Evolutionary conservation across 2,888 invertebrate species (phyloP).

Genomic region (Ypsolopha scabrella): DNA sequence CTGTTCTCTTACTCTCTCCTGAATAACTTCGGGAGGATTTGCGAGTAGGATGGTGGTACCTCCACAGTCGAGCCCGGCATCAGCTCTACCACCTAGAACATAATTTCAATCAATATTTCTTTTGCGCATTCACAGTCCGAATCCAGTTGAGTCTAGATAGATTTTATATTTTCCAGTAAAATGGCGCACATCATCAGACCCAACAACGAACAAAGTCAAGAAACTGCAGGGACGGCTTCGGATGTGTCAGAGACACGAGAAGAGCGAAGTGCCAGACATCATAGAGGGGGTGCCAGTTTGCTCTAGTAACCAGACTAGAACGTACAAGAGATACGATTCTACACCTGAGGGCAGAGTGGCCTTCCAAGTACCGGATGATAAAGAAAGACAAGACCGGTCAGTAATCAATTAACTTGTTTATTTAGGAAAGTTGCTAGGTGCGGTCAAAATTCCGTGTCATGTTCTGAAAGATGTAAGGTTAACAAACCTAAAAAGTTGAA

Average conservation of each 20-base stretch:
- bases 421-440: too few relatives aligned
- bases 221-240: conserved; percentile 48
- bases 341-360: conserved; percentile 32
- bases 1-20: too few relatives aligned
- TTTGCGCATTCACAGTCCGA: too few relatives aligned
- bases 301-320: conserved; percentile 40
- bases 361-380: conserved; percentile 50
- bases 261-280: conserved; percentile 62
- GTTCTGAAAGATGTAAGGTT: too few relatives aligned
- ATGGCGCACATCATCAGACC: conserved; percentile 50
- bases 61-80: too few relatives aligned
- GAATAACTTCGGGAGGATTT: too few relatives aligned
- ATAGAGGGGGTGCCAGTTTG: conserved; percentile 66
- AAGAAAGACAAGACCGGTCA: conserved; percentile 37
- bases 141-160: too few relatives aligned
- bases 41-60: too few relatives aligned
- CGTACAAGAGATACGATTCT: conserved; percentile 30
- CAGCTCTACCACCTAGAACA: too few relatives aligned
- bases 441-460: too few relatives aligned
- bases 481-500: too few relatives aligned
- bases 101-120: too few relatives aligned
- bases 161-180: conserved; percentile 29
- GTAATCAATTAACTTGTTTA: conserved; percentile 5
- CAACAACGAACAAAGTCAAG: conserved; percentile 41
- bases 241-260: conserved; percentile 55